Evolutionary conservation across 2,888 invertebrate genomes (phyloP).

Genomic region (Leucophenga montana): DNA sequence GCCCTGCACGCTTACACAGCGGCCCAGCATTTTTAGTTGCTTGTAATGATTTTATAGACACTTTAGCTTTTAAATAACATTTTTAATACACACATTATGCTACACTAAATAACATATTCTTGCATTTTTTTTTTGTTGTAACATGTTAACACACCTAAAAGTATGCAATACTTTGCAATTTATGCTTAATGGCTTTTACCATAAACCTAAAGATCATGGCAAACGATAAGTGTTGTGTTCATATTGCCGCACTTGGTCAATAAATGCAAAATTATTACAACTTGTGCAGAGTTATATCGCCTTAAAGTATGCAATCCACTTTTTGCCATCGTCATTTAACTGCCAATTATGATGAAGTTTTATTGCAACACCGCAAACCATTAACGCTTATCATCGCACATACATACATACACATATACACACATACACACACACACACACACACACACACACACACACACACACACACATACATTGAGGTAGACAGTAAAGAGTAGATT

Average conservation of each 20-base stretch:
- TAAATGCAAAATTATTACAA: slow-evolving; percentile 49
- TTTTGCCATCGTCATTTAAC: slow-evolving; percentile 50
- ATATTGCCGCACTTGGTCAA: slow-evolving; percentile 27
- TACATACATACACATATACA: background rate
- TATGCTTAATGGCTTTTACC: no score
- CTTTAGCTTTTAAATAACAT: slow-evolving; percentile 22
- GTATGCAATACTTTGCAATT: slow-evolving; percentile 29
- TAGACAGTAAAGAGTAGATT: background rate
- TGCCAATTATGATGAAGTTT: slow-evolving; percentile 66
- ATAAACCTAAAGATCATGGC: no score
- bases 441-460: no score
- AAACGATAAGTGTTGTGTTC: background rate
- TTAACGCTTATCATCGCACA: slow-evolving; percentile 57
- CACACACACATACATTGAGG: background rate
- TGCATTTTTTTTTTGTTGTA: background rate
- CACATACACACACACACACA: slow-evolving; percentile 34
- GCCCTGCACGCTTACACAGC: slow-evolving; percentile 78
- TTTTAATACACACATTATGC: slow-evolving; percentile 13
- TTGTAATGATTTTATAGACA: slow-evolving; percentile 17
- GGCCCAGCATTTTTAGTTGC: slow-evolving; percentile 67
- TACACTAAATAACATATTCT: slow-evolving; percentile 46
- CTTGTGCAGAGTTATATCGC: slow-evolving; percentile 31
- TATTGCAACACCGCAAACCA: slow-evolving; percentile 60
- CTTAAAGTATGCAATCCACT: slow-evolving; percentile 35
- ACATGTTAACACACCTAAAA: background rate